phyloP scores from a whole-genome alignment of 2,797 vertebrate genomes.

The Cottoperca gobio region DNA sequence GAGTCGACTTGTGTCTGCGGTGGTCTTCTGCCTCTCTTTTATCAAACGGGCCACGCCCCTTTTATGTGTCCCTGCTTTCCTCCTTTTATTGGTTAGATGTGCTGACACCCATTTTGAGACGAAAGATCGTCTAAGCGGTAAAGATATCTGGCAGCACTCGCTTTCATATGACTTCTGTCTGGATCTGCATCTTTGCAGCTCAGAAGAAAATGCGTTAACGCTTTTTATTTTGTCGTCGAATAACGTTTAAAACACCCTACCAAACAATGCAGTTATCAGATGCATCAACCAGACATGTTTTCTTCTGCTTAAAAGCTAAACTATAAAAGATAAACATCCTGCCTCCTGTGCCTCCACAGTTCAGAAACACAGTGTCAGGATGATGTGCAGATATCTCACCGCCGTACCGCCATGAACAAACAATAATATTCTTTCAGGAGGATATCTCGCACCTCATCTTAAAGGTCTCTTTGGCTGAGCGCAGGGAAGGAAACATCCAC shows the following conservation, averaged over 20 bases:
- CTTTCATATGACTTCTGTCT: not conserved
- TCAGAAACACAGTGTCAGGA: not conserved
- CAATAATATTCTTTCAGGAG: slow-evolving; percentile 11
- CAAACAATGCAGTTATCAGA: not conserved
- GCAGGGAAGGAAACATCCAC: slow-evolving; percentile 28
- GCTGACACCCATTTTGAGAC: slow-evolving; percentile 26
- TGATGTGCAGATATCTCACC: not conserved
- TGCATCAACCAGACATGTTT: not conserved
- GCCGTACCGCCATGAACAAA: not conserved
- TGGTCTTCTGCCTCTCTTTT: slow-evolving; percentile 40
- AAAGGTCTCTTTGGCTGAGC: not conserved
- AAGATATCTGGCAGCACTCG: not conserved
- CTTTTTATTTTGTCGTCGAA: not conserved
- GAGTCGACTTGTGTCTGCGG: not conserved
- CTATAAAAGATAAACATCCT: not conserved
- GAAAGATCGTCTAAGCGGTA: not conserved
- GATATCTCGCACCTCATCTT: slow-evolving; percentile 35
- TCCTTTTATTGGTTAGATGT: slow-evolving; percentile 44
- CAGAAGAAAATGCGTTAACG: not conserved
- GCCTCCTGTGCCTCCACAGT: not conserved
- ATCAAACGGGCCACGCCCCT: slow-evolving; percentile 60
- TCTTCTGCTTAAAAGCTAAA: not conserved
- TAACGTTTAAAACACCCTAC: not conserved
- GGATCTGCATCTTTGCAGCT: not conserved
- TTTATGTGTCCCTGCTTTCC: slow-evolving; percentile 33